Conservation (phyloP, 2,113 vertebrate species). For the Bambusicola thoracicus region DNA sequence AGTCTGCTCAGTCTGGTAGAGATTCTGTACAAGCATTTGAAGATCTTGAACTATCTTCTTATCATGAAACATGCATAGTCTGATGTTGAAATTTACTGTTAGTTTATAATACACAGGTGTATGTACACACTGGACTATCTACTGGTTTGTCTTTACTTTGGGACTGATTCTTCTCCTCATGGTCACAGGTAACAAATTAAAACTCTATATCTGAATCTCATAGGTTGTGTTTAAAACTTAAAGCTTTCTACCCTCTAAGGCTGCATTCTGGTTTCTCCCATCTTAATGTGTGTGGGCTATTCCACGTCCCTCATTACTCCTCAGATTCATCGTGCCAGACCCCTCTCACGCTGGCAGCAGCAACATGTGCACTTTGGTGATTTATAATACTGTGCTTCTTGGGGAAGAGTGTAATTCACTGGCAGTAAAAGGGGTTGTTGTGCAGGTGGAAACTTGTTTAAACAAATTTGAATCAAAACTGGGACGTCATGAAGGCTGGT, state of each 20-base stretch:
- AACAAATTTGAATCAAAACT: conserved; percentile 48
- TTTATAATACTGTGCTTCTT: conserved; percentile 42
- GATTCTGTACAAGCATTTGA: neutral
- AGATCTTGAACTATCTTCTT: neutral
- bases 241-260: neutral
- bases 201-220: neutral
- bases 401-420: conserved; percentile 44
- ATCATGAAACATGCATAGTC: neutral
- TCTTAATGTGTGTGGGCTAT: conserved; percentile 59
- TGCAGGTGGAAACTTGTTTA: conserved; percentile 73
- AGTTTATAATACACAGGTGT: neutral
- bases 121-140: neutral
- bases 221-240: neutral
- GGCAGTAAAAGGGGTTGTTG: conserved; percentile 47
- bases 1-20: neutral
- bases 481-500: conserved; percentile 42
- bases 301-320: conserved; percentile 54
- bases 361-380: conserved; percentile 24
- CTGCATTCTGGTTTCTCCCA: neutral
- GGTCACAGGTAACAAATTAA: neutral
- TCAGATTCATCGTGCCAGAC: conserved; percentile 44
- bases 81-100: neutral
- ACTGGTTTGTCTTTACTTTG: neutral
- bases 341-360: conserved; percentile 49
- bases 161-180: neutral